phyloP scores from a whole-genome alignment of 2,113 vertebrate genomes.

The Connochaetes taurinus region DNA sequence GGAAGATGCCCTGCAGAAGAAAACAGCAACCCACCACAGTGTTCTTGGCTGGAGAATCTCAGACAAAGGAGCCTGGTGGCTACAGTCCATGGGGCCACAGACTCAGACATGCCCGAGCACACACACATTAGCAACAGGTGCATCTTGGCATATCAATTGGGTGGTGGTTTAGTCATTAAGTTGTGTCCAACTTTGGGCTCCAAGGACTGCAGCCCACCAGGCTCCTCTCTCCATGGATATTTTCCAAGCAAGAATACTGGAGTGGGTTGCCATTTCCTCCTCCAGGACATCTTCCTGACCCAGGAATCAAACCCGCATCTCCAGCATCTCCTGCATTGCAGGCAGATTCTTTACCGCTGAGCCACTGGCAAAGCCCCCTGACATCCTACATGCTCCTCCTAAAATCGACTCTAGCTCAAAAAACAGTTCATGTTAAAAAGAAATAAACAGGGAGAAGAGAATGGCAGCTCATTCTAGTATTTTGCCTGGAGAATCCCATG shows the following conservation, averaged over 20 bases:
- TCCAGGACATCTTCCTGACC: background rate
- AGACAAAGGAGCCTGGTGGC: background rate
- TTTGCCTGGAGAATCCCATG: background rate
- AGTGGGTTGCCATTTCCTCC: background rate
- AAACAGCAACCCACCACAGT: background rate
- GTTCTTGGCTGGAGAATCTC: background rate
- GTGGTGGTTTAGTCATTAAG: background rate
- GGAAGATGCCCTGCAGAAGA: background rate
- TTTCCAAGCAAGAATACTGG: background rate
- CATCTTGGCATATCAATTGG: accelerated
- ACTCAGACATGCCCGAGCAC: background rate
- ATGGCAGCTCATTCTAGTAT: background rate
- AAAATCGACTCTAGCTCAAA: background rate
- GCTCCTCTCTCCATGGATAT: background rate
- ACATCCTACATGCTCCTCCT: background rate
- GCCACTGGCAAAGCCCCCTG: background rate
- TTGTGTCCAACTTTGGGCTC: background rate
- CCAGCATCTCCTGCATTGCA: background rate
- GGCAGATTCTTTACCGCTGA: background rate
- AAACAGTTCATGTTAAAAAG: background rate
- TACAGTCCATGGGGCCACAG: background rate
- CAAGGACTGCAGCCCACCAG: too few relatives aligned
- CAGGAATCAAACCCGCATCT: background rate
- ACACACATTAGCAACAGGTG: background rate
- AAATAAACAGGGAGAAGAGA: background rate